Base-by-base conservation (phyloP, 2,888 invertebrate species). In the Chesias legatella region DNA sequence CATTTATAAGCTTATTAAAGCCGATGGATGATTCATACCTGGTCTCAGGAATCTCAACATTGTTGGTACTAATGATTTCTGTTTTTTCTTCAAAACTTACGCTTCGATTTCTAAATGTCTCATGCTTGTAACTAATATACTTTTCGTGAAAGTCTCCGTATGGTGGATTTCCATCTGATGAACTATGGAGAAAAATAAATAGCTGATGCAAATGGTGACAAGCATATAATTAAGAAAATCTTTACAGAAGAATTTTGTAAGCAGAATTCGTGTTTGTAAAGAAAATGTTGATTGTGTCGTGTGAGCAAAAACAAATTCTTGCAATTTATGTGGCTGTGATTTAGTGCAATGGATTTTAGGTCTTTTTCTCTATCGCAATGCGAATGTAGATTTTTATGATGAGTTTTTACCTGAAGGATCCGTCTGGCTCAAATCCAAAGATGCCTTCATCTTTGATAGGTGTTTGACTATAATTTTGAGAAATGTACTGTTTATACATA, bases 111-210 rank as follows among this genome's bases (percentile, higher is more conserved):
- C 93, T 91, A 81, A 94, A 94, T 72, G 92, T 90, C 62, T 93
- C 92, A 63, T 93, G 91, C 83, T 89, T 81, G 88, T 81, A 88
- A 75, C 92, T 93, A 75, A 94, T 92, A 65, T 94, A 90, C 77
- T 93, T 94, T 85, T 94, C 94, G 77, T 94, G 94, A 78, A 94
- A 94, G 73, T 94, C 94, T 88, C 94, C 91, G 67, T 91, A 91
- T 69, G 90, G 81, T 73, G 79, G 85, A 83, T 86, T 88, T 47
- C 88, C 86, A 74, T 88, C 88, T 69, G 89, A 88, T 77, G 89
- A 89, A 85, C 89, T 89, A 89, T 73, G 80, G 80, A 86, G 81
- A 86, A 75, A 84, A 79, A 72, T 56, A 72, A 65, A 76, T 75
- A 74, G 58, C 42, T 46, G 42, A 76, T 79, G 77, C 74, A 73